A percentile compares a stretch with the other conserved stretches of the same genome.
Evolutionary conservation across 2,888 invertebrate species (phyloP).

Genomic region (Hololepta plana): DNA sequence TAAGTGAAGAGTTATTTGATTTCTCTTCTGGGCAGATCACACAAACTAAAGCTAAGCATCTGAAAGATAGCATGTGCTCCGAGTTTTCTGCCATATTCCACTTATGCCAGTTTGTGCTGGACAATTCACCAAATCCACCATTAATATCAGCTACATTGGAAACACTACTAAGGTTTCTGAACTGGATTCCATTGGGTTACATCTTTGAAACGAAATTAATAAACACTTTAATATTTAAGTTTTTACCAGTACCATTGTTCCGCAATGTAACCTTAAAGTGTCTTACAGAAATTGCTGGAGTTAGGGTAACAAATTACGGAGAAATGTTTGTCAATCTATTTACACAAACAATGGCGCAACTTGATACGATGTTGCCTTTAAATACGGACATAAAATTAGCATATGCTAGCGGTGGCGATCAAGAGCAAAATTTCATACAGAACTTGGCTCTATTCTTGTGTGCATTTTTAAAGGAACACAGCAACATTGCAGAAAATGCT

Average conservation of each 20-base stretch:
- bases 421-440: constrained; percentile 98
- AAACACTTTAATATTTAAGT: constrained; percentile 86
- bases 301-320: constrained; percentile 78
- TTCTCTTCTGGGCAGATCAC: constrained; percentile 97
- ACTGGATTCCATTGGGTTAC: constrained; percentile 99
- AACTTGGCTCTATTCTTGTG: constrained; percentile 95
- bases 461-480: constrained; percentile 92
- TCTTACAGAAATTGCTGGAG: constrained; percentile 92
- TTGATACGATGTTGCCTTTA: constrained; percentile 81
- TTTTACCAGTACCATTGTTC: constrained; percentile 93
- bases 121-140: constrained; percentile 93
- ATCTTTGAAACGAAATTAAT: constrained; percentile 98
- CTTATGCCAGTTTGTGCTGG: constrained; percentile 93
- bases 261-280: constrained; percentile 97
- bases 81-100: constrained; percentile 98
- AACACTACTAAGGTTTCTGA: constrained; percentile 88
- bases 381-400: constrained; percentile 87
- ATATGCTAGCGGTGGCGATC: constrained; percentile 83
- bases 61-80: constrained; percentile 98
- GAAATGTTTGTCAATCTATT: constrained; percentile 83
- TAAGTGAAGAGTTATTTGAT: constrained; percentile 98
- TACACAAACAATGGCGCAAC: constrained; percentile 78
- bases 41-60: constrained; percentile 95
- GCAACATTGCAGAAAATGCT: constrained; percentile 68
- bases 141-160: constrained; percentile 91